Percentiles rank a stretch among this genome's conserved stretches.
Evolutionary conservation across 2,113 vertebrate genomes (phyloP).

Genomic region (Pituophis catenifer): DNA sequence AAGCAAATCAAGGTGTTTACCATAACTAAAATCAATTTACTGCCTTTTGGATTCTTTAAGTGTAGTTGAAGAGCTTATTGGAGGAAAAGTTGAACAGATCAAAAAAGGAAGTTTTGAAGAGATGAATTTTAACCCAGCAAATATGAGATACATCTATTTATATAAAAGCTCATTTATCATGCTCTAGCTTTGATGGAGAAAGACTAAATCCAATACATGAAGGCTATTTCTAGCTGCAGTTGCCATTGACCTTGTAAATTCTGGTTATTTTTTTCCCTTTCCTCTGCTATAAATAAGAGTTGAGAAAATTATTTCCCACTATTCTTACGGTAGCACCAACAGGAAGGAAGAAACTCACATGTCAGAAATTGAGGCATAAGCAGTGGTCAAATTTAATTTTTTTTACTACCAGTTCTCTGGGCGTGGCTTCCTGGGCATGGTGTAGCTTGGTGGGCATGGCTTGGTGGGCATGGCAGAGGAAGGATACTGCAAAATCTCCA

Average conservation of each 20-base stretch:
- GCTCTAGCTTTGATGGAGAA: not conserved
- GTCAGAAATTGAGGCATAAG: not conserved
- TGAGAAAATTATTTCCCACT: not conserved
- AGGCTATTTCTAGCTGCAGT: not conserved
- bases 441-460: too few relatives aligned
- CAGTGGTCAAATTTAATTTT: too few relatives aligned
- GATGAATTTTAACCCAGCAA: not conserved
- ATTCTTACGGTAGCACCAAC: not conserved
- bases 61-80: slow-evolving; percentile 11
- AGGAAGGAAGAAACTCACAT: not conserved
- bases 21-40: not conserved
- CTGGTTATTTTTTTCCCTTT: not conserved
- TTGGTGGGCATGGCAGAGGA: too few relatives aligned
- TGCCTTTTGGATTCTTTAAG: not conserved
- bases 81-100: slow-evolving; percentile 16
- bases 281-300: too few relatives aligned
- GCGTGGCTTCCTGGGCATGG: too few relatives aligned
- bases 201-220: not conserved
- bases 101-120: slow-evolving; percentile 34
- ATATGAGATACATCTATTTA: not conserved
- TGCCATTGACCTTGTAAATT: not conserved
- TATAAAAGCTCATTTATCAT: not conserved
- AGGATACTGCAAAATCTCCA: too few relatives aligned
- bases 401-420: too few relatives aligned
- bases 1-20: not conserved